These are phyloP conservation scores for Cartodere bifasciata DNA, from an alignment of 2,888 invertebrate species.

Conservation along the genomic window DNA sequence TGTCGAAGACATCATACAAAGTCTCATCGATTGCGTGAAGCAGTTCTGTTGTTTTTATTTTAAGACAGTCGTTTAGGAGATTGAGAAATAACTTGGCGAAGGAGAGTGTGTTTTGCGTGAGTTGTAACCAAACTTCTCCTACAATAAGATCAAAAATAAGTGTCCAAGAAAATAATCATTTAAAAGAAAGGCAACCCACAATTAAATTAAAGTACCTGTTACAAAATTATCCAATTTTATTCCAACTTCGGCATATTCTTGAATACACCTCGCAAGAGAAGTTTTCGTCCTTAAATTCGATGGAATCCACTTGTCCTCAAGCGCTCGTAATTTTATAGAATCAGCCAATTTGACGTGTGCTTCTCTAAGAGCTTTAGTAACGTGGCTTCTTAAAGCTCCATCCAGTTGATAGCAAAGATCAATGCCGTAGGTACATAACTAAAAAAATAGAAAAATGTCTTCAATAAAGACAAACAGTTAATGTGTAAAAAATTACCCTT, in stretches of 20 bases:
- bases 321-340: constrained; percentile 59
- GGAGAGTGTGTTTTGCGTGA: constrained; percentile 68
- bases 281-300: constrained; percentile 64
- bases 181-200: neutral
- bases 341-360: constrained; percentile 72
- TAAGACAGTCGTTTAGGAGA: constrained; percentile 63
- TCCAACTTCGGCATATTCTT: constrained; percentile 58
- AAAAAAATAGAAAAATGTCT: constrained; percentile 24
- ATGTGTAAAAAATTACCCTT: constrained; percentile 34
- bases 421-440: constrained; percentile 56
- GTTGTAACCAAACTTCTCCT: constrained; percentile 57
- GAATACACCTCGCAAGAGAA: constrained; percentile 53
- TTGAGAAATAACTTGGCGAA: constrained; percentile 66
- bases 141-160: constrained; percentile 6
- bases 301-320: constrained; percentile 80
- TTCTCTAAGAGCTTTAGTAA: constrained; percentile 63
- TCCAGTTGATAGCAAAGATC: constrained; percentile 88
- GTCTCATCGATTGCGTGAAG: constrained; percentile 60
- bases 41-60: constrained; percentile 61
- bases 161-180: neutral
- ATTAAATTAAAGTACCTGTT: constrained; percentile 32
- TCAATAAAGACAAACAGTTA: neutral
- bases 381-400: constrained; percentile 64
- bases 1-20: constrained; percentile 58
- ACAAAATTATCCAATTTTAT: constrained; percentile 53